Evolutionary conservation across 2,797 vertebrate genomes (phyloP).

Genomic region (Streptopelia turtur): DNA sequence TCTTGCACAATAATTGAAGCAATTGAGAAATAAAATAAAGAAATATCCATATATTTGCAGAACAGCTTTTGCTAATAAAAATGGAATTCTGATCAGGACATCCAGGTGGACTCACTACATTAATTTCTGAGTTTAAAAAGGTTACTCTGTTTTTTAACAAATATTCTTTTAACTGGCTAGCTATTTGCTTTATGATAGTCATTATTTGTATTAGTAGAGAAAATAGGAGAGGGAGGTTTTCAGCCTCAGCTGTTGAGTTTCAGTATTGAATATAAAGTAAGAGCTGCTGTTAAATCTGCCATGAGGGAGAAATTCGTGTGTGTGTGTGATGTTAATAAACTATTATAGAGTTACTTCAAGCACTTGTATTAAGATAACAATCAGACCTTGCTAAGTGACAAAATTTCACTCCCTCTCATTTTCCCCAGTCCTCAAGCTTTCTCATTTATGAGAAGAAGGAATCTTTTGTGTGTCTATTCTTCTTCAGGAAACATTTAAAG

Average conservation of each 20-base stretch:
- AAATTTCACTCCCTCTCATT: not conserved
- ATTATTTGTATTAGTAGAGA: not conserved
- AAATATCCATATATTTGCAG: not conserved
- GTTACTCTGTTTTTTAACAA: not conserved
- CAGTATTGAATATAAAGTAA: not conserved
- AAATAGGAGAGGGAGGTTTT: not conserved
- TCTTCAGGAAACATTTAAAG: not conserved
- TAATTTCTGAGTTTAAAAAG: not conserved
- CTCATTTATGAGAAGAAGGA: not conserved
- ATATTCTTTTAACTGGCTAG: not conserved
- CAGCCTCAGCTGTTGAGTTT: not conserved
- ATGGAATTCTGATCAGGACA: not conserved
- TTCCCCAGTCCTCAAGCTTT: not conserved
- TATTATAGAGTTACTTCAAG: slow-evolving; percentile 1
- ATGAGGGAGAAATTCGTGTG: not conserved
- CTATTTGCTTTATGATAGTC: not conserved
- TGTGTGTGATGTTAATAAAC: slow-evolving; percentile 3
- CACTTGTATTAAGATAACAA: not conserved
- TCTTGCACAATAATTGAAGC: not conserved
- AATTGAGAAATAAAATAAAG: not conserved
- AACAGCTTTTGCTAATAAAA: not conserved
- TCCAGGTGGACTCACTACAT: not conserved
- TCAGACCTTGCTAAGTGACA: not conserved
- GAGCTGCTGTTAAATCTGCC: not conserved
- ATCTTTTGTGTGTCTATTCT: not conserved